Percentiles rank a stretch among this genome's conserved stretches.
Conservation (phyloP, 2,888 invertebrate genomes). For the Ametastegia equiseti region DNA sequence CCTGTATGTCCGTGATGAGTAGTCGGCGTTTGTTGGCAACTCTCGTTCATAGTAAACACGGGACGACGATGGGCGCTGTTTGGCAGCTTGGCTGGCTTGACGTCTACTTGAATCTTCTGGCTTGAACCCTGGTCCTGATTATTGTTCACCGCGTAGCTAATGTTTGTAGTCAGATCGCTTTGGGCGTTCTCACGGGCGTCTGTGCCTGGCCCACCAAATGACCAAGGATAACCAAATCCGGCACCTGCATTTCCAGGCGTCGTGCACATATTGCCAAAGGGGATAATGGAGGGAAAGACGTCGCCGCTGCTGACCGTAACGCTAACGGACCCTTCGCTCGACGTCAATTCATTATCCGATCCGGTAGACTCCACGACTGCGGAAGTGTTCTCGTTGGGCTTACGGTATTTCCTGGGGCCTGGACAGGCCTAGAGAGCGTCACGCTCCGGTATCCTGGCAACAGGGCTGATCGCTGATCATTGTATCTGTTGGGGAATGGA, state of each 20-base stretch:
- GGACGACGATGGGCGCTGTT: conserved; percentile 71
- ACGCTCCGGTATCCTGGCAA: conserved; percentile 73
- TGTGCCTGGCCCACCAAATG: conserved; percentile 71
- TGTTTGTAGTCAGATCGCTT: conserved; percentile 70
- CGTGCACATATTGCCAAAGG: conserved; percentile 70
- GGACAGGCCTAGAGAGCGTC: conserved; percentile 64
- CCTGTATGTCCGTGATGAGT: conserved; percentile 65
- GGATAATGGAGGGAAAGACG: conserved; percentile 51
- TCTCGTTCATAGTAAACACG: conserved; percentile 73
- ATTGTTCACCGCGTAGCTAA: conserved; percentile 73
- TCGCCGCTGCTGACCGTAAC: conserved; percentile 51
- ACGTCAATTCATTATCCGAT: conserved; percentile 45
- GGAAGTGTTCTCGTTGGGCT: background rate
- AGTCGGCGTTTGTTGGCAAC: conserved; percentile 70
- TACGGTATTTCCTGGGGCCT: conserved; percentile 15
- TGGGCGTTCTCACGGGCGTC: conserved; percentile 72
- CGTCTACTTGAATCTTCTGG: conserved; percentile 73
- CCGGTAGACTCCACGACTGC: conserved; percentile 44
- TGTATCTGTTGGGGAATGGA: conserved; percentile 62
- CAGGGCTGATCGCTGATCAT: conserved; percentile 60
- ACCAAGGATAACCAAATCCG: conserved; percentile 74
- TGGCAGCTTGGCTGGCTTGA: conserved; percentile 71
- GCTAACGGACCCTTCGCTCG: conserved; percentile 41
- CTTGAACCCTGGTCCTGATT: conserved; percentile 73
- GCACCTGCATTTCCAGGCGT: conserved; percentile 73